Conservation (phyloP, 2,113 vertebrate species). For the Montifringilla adamsi region DNA sequence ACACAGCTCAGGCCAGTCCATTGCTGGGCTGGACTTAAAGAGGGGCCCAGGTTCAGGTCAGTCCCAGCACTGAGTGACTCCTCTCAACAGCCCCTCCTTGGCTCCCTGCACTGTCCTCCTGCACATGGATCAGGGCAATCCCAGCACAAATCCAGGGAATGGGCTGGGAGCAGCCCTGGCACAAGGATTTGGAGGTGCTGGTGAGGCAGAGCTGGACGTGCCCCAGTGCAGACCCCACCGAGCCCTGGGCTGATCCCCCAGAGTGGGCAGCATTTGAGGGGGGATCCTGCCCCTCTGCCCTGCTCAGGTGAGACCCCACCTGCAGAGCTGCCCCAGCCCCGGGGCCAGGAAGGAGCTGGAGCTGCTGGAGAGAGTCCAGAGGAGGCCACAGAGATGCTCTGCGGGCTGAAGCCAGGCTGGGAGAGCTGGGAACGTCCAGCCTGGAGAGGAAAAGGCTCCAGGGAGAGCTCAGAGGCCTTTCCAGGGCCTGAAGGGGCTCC, state of each 20-base stretch:
- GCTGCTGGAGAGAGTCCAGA: not conserved
- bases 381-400: not conserved
- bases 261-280: fast-evolving
- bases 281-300: not conserved
- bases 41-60: not conserved
- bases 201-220: not conserved
- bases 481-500: not conserved
- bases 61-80: not conserved
- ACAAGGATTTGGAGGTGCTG: not conserved
- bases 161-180: not conserved
- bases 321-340: not conserved
- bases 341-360: fast-evolving
- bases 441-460: not conserved
- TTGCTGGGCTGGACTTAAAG: not conserved
- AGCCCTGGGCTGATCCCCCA: not conserved
- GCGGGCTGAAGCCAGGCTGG: not conserved
- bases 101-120: not conserved
- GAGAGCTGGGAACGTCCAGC: not conserved
- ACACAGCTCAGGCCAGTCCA: not conserved
- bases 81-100: not conserved
- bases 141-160: not conserved
- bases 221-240: not conserved
- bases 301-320: not conserved
- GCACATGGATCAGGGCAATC: fast-evolving
- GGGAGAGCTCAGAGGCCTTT: not conserved